phyloP scores from a whole-genome alignment of 2,113 vertebrate genomes.

The Isurus oxyrinchus region DNA sequence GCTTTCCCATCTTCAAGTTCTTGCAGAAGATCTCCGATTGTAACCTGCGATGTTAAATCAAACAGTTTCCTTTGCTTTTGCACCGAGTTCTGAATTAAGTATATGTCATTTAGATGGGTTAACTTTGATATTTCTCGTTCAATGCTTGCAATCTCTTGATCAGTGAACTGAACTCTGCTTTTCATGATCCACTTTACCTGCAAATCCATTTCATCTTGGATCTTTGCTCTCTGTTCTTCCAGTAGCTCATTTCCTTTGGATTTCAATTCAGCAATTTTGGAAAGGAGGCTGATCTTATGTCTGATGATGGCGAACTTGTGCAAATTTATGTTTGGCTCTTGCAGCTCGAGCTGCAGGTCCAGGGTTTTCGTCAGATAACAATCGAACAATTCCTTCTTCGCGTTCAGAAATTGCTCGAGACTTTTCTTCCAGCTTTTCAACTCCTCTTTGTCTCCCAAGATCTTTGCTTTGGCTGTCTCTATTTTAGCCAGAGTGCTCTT shows the following conservation, averaged over 20 bases:
- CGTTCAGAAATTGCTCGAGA: neutral
- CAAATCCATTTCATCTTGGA: neutral
- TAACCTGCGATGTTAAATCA: neutral
- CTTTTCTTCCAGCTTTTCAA: neutral
- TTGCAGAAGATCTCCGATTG: neutral
- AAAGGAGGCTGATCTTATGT: constrained; percentile 35
- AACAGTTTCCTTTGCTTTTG: neutral
- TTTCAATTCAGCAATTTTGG: constrained; percentile 35
- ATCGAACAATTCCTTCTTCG: neutral
- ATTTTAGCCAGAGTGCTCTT: constrained; percentile 41
- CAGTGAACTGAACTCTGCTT: neutral
- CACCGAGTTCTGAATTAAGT: neutral
- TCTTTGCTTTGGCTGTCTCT: constrained; percentile 41
- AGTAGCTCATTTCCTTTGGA: neutral
- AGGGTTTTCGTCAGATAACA: neutral
- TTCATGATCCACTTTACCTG: neutral
- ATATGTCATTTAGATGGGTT: constrained; percentile 25
- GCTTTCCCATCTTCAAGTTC: neutral
- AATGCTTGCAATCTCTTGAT: neutral
- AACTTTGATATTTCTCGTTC: constrained; percentile 29
- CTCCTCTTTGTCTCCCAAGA: neutral
- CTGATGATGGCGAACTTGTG: constrained; percentile 14
- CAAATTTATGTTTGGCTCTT: neutral
- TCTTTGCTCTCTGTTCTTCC: neutral
- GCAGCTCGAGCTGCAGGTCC: neutral